These are phyloP conservation scores for Melospiza georgiana DNA, from an alignment of 2,113 vertebrate species.

Conservation along the genomic window DNA sequence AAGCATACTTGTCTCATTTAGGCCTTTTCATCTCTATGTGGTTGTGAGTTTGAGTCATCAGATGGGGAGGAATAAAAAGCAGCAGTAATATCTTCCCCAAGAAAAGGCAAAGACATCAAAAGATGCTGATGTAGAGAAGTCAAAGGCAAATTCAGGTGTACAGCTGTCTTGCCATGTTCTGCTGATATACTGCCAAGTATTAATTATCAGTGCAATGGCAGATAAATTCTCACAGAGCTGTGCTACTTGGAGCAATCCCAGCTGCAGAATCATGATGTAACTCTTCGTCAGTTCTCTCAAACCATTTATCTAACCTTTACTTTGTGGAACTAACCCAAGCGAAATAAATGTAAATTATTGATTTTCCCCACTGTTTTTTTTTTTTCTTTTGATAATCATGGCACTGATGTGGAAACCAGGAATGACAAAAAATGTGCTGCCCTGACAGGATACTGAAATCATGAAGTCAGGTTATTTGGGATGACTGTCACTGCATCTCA, in stretches of 20 bases:
- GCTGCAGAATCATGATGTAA: background rate
- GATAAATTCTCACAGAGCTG: background rate
- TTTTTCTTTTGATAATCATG: background rate
- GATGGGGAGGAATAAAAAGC: constrained; percentile 39
- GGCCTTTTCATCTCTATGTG: constrained; percentile 36
- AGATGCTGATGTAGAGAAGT: background rate
- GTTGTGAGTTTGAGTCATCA: constrained; percentile 52
- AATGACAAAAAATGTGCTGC: background rate
- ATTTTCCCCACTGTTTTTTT: background rate
- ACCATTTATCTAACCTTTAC: background rate
- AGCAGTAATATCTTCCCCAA: background rate
- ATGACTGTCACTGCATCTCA: background rate
- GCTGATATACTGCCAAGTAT: background rate
- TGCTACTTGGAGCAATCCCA: background rate
- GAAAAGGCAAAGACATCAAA: constrained; percentile 31
- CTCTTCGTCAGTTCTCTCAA: background rate
- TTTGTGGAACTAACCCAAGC: background rate
- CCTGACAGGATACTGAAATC: background rate
- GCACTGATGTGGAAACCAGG: background rate
- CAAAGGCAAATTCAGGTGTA: background rate
- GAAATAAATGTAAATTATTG: background rate
- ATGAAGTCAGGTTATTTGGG: background rate
- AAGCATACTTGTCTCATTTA: constrained; percentile 48
- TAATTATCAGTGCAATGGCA: background rate
- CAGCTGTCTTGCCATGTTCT: background rate